Evolutionary conservation across 2,797 vertebrate genomes (phyloP).

Genomic region (Orientallactaga sibirica): DNA sequence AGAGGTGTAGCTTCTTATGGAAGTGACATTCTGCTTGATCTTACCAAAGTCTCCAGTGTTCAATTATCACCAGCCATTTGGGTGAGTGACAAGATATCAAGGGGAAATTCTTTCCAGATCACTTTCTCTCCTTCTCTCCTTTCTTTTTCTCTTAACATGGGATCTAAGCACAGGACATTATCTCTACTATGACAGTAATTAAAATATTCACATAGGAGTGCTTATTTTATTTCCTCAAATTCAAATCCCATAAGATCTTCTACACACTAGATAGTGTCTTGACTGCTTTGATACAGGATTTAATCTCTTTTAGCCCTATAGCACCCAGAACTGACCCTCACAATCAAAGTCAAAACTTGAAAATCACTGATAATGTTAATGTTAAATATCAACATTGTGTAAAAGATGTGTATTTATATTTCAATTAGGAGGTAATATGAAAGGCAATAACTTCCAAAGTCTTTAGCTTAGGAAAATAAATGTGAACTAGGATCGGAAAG

Average conservation of each 20-base stretch:
- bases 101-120: conserved; percentile 82
- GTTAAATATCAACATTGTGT: not conserved
- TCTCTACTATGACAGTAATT: conserved; percentile 63
- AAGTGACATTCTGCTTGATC: conserved; percentile 83
- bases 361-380: not conserved
- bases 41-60: conserved; percentile 84
- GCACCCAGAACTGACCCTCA: not conserved
- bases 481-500: conserved; percentile 21
- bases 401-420: not conserved
- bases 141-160: conserved; percentile 70
- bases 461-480: conserved; percentile 57
- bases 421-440: conserved; percentile 31
- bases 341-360: conserved; percentile 36
- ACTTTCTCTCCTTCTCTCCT: conserved; percentile 61
- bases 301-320: conserved; percentile 15
- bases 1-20: conserved; percentile 78
- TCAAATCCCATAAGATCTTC: conserved; percentile 9
- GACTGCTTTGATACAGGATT: conserved; percentile 1
- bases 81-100: conserved; percentile 86
- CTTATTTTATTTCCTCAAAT: conserved; percentile 63
- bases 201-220: conserved; percentile 43
- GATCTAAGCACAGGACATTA: conserved; percentile 66
- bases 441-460: conserved; percentile 32
- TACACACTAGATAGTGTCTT: not conserved
- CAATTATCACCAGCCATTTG: conserved; percentile 87